Conservation (phyloP, 2,888 invertebrate species). For the Notocelia uddmanniana region DNA sequence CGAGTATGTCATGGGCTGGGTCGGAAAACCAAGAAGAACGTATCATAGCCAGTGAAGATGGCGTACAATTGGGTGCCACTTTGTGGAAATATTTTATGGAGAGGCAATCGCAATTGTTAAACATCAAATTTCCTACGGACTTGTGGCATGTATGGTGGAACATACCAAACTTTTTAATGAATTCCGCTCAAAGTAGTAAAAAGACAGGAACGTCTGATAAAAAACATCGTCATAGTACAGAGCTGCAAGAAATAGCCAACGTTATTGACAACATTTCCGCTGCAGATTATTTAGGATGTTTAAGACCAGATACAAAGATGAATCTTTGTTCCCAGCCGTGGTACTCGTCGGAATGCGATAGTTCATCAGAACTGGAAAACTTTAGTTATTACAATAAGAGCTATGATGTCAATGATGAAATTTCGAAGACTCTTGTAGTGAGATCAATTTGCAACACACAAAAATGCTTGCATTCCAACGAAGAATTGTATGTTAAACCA, state of each 20-base stretch:
- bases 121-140: conserved; percentile 53
- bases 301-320: conserved; percentile 49
- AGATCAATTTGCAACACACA: conserved; percentile 59
- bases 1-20: conserved; percentile 74
- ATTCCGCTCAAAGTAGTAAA: conserved; percentile 49
- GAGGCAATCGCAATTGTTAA: conserved; percentile 53
- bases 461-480: conserved; percentile 53
- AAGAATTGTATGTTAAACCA: conserved; percentile 55
- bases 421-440: conserved; percentile 61
- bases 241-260: conserved; percentile 61
- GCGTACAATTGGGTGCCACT: conserved; percentile 48
- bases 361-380: conserved; percentile 73
- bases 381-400: conserved; percentile 61
- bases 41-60: conserved; percentile 41
- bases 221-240: conserved; percentile 52
- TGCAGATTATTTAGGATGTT: conserved; percentile 65
- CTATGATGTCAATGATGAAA: conserved; percentile 61
- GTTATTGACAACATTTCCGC: conserved; percentile 73
- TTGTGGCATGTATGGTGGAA: conserved; percentile 76
- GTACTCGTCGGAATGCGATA: conserved; percentile 64
- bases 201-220: conserved; percentile 47
- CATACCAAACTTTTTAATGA: conserved; percentile 62
- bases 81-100: conserved; percentile 57
- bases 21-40: conserved; percentile 59
- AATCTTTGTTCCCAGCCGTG: conserved; percentile 68